Conservation (phyloP, 2,797 vertebrate species). For the Acanthopagrus latus region DNA sequence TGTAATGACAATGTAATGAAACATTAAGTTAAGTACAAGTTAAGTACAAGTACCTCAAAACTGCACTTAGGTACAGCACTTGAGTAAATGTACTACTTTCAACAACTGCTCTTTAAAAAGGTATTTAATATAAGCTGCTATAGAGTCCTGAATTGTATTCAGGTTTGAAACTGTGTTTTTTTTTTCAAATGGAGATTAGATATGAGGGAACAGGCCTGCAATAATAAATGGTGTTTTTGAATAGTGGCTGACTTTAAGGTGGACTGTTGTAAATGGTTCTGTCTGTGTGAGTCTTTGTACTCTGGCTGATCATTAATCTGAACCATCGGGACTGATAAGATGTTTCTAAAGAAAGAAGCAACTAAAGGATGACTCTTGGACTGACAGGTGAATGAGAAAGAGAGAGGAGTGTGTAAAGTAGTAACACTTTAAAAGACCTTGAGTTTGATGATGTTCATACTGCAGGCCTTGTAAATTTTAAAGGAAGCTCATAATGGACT, state of each 20-base stretch:
- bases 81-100: too few relatives aligned
- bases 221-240: constrained; percentile 59
- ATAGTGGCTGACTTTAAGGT: constrained; percentile 57
- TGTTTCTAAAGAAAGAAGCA: constrained; percentile 60
- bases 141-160: constrained; percentile 21
- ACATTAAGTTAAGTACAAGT: too few relatives aligned
- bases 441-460: constrained; percentile 67
- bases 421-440: constrained; percentile 68
- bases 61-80: too few relatives aligned
- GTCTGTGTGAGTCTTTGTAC: constrained; percentile 72
- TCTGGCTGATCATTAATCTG: constrained; percentile 77
- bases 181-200: constrained; percentile 48
- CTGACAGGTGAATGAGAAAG: constrained; percentile 24
- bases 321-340: constrained; percentile 74
- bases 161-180: constrained; percentile 33
- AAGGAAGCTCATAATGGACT: constrained; percentile 68
- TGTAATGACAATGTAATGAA: too few relatives aligned
- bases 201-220: constrained; percentile 33
- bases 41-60: too few relatives aligned
- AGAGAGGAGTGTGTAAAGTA: constrained; percentile 14
- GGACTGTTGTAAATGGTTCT: constrained; percentile 66
- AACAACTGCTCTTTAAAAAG: background rate
- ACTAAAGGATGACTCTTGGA: constrained; percentile 51
- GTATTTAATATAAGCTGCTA: constrained; percentile 23
- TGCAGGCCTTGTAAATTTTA: constrained; percentile 63